A percentile compares a stretch with the other conserved stretches of the same genome.
phyloP scores from a whole-genome alignment of 2,888 invertebrate genomes.

The Gisinianus flammeolus region DNA sequence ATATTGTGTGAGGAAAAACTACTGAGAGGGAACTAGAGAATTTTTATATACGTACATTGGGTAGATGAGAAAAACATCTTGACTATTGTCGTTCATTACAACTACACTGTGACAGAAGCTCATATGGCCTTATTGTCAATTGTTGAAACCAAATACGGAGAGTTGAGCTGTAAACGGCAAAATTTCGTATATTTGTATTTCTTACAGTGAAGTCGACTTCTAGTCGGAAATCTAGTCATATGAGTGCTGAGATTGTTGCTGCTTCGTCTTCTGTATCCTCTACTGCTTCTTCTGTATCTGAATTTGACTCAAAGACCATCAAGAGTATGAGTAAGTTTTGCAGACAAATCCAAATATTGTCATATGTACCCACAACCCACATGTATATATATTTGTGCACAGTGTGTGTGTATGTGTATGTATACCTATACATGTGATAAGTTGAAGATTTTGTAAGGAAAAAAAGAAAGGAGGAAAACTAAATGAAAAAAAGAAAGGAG shows the following conservation, averaged over 20 bases:
- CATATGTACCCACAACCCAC: not conserved
- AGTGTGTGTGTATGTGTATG: not conserved
- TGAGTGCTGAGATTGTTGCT: conserved; percentile 47
- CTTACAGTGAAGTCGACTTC: conserved; percentile 55
- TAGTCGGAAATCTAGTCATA: conserved; percentile 26
- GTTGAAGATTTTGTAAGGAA: too few relatives aligned
- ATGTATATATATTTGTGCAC: not conserved
- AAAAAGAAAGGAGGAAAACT: too few relatives aligned
- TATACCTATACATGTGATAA: not conserved
- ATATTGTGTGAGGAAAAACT: too few relatives aligned
- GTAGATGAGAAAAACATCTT: too few relatives aligned
- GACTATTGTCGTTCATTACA: conserved; percentile 5
- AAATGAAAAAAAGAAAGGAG: too few relatives aligned
- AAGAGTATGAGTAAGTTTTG: conserved; percentile 28
- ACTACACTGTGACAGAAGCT: conserved; percentile 15
- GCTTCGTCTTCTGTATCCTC: conserved; percentile 23
- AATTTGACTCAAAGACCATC: conserved; percentile 23
- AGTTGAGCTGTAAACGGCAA: conserved; percentile 1
- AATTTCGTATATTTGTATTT: conserved; percentile 42
- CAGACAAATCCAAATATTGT: conserved; percentile 25
- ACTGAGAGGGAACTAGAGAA: too few relatives aligned
- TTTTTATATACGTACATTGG: too few relatives aligned
- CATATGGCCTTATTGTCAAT: not conserved
- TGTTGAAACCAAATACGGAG: conserved; percentile 19
- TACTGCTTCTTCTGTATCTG: conserved; percentile 24